phyloP scores from a whole-genome alignment of 2,888 invertebrate species.

The Rhopalosiphum nymphaeae region DNA sequence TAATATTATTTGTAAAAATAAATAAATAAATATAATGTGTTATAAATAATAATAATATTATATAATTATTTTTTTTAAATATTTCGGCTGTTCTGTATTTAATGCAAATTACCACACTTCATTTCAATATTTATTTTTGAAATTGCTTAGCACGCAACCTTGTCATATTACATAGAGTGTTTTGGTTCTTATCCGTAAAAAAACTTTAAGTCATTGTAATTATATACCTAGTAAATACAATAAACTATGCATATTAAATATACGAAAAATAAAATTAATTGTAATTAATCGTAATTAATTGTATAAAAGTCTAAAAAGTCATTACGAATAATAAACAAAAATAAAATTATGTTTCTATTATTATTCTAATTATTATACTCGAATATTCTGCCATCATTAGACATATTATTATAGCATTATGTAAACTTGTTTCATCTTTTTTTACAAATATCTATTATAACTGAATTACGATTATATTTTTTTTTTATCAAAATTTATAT shows the following conservation, averaged over 20 bases:
- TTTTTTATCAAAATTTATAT: too few species aligned
- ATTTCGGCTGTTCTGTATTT: not conserved
- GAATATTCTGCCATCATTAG: not conserved
- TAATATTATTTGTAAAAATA: too few species aligned
- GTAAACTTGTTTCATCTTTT: not conserved
- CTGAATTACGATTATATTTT: too few species aligned
- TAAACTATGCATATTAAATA: not conserved
- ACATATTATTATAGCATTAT: not conserved
- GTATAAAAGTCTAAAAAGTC: not conserved
- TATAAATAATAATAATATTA: too few species aligned
- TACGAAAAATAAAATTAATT: too few species aligned
- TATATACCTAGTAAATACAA: not conserved
- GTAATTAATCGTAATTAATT: not conserved
- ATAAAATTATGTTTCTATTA: not conserved
- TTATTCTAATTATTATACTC: not conserved
- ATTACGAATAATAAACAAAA: not conserved
- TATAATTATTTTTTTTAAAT: not conserved
- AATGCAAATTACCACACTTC: not conserved
- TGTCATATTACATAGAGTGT: not conserved
- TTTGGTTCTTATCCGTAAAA: not conserved
- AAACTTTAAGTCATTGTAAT: slow-evolving; percentile 14
- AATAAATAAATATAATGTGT: too few species aligned
- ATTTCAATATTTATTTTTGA: not conserved
- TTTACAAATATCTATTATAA: not conserved
- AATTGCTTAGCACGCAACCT: slow-evolving; percentile 1